Conservation (phyloP, 2,888 invertebrate species). For the Iphiclides podalirius region DNA sequence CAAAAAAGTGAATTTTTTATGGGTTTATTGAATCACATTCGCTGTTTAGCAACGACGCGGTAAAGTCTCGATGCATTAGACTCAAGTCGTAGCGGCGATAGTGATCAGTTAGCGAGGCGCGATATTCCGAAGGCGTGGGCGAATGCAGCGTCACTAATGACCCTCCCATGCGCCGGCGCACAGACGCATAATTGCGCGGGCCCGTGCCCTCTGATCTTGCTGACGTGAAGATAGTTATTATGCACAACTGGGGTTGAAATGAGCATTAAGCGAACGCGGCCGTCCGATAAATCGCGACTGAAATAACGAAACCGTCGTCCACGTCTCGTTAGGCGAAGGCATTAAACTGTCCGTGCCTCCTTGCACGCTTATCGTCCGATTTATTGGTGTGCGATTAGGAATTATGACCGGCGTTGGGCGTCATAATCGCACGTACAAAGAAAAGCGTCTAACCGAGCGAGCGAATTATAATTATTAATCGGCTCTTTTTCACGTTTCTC, state of each 20-base stretch:
- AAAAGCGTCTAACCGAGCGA: too few species aligned
- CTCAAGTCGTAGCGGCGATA: too few species aligned
- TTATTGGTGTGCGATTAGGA: constrained; percentile 18
- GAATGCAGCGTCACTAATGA: constrained; percentile 58
- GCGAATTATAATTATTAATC: too few species aligned
- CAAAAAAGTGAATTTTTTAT: too few species aligned
- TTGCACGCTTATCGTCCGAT: constrained; percentile 38
- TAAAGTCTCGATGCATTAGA: too few species aligned
- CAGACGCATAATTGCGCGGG: constrained; percentile 73
- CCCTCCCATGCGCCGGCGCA: constrained; percentile 64
- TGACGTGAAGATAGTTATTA: constrained; percentile 75
- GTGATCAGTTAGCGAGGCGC: too few species aligned
- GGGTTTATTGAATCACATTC: too few species aligned
- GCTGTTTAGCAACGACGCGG: too few species aligned
- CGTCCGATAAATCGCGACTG: constrained; percentile 70
- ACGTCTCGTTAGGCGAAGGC: constrained; percentile 51
- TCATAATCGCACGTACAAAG: too few species aligned
- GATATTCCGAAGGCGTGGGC: constrained; percentile 40
- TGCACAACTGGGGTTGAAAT: constrained; percentile 70
- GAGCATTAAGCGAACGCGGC: constrained; percentile 66
- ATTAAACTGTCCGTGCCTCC: constrained; percentile 51
- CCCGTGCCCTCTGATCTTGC: constrained; percentile 73
- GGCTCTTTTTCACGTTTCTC: too few species aligned
- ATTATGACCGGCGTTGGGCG: constrained; percentile 4
- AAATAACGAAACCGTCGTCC: constrained; percentile 62